These are phyloP conservation scores for Hylomyscus alleni DNA, from an alignment of 2,797 vertebrate species.

Conservation along the genomic window DNA sequence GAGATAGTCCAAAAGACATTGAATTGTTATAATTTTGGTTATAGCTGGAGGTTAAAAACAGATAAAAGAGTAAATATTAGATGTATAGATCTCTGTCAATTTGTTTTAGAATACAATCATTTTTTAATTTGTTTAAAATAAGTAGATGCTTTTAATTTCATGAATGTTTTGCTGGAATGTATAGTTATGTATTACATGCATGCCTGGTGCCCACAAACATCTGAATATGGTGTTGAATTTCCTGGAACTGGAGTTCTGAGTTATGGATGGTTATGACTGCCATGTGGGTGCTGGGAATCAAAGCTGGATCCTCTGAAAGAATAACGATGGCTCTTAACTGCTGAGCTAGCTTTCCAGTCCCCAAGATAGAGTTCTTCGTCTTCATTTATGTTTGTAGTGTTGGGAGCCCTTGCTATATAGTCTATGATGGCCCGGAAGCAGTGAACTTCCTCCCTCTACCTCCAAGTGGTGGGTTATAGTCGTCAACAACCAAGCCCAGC, in stretches of 20 bases:
- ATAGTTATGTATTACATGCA: not conserved
- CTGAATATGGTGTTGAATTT: too few relatives aligned
- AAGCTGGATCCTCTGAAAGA: not conserved
- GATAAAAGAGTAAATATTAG: not conserved
- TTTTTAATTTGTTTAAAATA: not conserved
- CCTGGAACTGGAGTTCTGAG: not conserved
- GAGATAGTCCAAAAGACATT: not conserved
- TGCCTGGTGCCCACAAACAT: not conserved
- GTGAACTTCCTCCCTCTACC: not conserved
- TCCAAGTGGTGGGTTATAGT: not conserved
- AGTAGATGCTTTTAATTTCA: not conserved
- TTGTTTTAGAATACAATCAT: conserved; percentile 23
- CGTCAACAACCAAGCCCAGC: too few relatives aligned
- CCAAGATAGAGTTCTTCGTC: too few relatives aligned
- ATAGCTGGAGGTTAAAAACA: not conserved
- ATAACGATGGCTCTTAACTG: not conserved
- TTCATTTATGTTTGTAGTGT: not conserved
- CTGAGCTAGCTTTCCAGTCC: not conserved
- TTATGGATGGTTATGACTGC: not conserved
- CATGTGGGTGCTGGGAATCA: not conserved
- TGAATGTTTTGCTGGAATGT: not conserved
- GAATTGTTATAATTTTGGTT: not conserved
- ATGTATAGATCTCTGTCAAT: not conserved
- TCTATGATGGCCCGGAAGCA: too few relatives aligned
- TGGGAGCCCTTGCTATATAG: too few relatives aligned